Conservation (phyloP, 2,113 vertebrate species). For the Microtus richardsoni region DNA sequence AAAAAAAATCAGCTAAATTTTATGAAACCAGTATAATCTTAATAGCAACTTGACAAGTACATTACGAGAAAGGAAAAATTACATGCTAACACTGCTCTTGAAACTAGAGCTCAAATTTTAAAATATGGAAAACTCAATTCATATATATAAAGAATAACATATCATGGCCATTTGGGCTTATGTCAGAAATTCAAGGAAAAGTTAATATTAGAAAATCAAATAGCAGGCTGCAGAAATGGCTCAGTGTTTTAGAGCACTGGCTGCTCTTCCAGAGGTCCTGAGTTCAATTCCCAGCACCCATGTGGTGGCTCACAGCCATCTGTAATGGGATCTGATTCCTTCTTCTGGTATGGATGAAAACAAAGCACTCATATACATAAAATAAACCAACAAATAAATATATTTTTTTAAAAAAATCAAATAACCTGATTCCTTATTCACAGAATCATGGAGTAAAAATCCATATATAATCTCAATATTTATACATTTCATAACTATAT, state of each 20-base stretch:
- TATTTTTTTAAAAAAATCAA: not conserved
- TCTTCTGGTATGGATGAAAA: too few relatives aligned
- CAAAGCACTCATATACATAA: too few relatives aligned
- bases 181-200: not conserved
- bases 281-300: too few relatives aligned
- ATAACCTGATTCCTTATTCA: not conserved
- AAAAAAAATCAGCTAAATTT: constrained; percentile 16
- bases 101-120: constrained; percentile 38
- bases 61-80: constrained; percentile 43
- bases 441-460: not conserved
- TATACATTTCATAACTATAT: not conserved
- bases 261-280: too few relatives aligned
- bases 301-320: too few relatives aligned
- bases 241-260: too few relatives aligned
- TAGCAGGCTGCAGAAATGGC: not conserved
- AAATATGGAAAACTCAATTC: not conserved
- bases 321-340: too few relatives aligned
- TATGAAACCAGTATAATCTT: not conserved
- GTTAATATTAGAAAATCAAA: not conserved
- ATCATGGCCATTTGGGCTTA: not conserved
- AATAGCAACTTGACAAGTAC: constrained; percentile 7
- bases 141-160: not conserved
- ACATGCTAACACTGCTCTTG: not conserved
- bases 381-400: too few relatives aligned
- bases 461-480: not conserved